Conservation (phyloP, 2,113 vertebrate genomes). For the Emberiza fucata region DNA sequence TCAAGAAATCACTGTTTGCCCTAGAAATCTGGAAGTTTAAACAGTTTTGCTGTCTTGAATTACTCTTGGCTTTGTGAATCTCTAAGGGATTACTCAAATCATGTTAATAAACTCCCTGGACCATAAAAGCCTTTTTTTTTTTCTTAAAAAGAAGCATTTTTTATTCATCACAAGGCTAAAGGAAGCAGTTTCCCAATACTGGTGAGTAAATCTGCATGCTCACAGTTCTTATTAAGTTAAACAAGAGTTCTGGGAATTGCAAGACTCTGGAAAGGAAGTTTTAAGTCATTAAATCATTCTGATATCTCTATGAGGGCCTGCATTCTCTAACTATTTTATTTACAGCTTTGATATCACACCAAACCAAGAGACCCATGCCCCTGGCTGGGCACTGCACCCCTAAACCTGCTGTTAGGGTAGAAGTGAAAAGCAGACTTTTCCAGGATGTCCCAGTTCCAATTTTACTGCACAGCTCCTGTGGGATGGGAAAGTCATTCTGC, state of each 20-base stretch:
- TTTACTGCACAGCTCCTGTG: accelerated
- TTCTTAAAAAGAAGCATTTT: not conserved
- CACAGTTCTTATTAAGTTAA: not conserved
- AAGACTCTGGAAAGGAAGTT: slow-evolving; percentile 1
- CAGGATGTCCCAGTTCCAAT: not conserved
- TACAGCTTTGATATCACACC: not conserved
- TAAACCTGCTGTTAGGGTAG: not conserved
- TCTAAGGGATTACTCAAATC: not conserved
- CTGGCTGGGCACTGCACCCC: not conserved
- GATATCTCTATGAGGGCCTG: not conserved
- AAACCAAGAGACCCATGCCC: not conserved
- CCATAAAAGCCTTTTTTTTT: not conserved
- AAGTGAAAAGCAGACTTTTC: not conserved
- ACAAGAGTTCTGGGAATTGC: not conserved
- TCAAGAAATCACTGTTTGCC: not conserved
- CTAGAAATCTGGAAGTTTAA: not conserved
- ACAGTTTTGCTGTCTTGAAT: not conserved
- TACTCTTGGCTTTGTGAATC: not conserved
- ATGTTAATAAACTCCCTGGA: not conserved
- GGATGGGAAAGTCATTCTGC: not conserved
- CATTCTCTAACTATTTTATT: not conserved
- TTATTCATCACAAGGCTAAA: not conserved
- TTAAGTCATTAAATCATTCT: not conserved
- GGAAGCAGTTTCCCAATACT: not conserved
- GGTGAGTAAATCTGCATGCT: not conserved